Evolutionary conservation across 2,797 vertebrate genomes (phyloP), one percentile per base, ranked within the genome.

Genomic region (Odontamblyopus rebecca): DNA sequence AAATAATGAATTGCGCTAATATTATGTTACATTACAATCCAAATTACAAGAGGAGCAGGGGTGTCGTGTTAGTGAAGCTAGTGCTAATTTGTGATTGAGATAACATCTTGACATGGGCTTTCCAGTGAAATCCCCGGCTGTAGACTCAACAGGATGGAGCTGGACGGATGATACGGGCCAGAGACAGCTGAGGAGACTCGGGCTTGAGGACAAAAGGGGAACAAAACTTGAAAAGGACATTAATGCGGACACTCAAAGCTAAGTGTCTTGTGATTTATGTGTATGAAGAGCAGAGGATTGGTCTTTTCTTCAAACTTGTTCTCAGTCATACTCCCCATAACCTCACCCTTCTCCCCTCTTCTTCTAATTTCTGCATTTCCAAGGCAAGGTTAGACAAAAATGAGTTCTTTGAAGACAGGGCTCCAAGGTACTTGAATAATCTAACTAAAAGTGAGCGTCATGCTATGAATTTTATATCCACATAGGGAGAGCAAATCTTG

Each of bases 391-490:
- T 88, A 86, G 23, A 83, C 77, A 79, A 88, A 89, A 87, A 84
- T 54, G 54, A 82, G 78, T 78, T 82, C 87, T 93, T 93, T 94
- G 91, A 93, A 92, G 90, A 90, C 77, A 60, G 50, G 71, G 87
- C 88, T 89, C 84, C 87, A 83, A 92, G 87, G 77, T 81, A 50
- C 83, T 86, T 75, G 80, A 90, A 89, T 92, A 90, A 90, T 89
- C 88, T 80, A 78, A 79, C 85, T 82, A 85, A 83, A 84, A 86
- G 85, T 63, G 67, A 89, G 80, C 48, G 82, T 88, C 89, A 86
- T 79, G 89, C 88, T 81, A 68, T 82, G 87, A 88, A 89, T 91
- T 91, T 90, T 88, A 91, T 89, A 87, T 92, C 84, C 88, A 89
- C 86, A 83, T 84, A 63, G 88, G 87, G 88, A 87, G 83, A 88